Percentiles rank a stretch among this genome's conserved stretches.
These are phyloP conservation scores for Drosophila sulfurigaster DNA, from an alignment of 1,140 invertebrate species.

Conservation along the genomic window DNA sequence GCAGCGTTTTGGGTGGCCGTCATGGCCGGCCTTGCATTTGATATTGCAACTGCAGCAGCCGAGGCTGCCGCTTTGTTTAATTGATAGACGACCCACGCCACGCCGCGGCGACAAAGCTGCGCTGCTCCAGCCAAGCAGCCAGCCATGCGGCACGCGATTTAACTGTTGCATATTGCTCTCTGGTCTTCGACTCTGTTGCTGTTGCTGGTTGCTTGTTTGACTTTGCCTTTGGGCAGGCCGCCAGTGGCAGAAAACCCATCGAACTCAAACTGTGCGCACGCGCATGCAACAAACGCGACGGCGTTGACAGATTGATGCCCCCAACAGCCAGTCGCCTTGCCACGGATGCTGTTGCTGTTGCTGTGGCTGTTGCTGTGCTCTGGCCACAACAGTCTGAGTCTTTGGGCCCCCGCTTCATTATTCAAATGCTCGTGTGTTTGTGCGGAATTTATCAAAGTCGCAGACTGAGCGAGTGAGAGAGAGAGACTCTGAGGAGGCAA, in stretches of 20 bases:
- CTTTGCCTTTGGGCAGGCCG: constrained; percentile 56
- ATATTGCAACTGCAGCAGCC: constrained; percentile 44
- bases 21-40: constrained; percentile 78
- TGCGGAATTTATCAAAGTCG: constrained; percentile 82
- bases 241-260: constrained; percentile 78
- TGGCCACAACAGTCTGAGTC: constrained; percentile 17
- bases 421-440: constrained; percentile 80
- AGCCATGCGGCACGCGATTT: constrained; percentile 46
- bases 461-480: not conserved
- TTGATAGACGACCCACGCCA: constrained; percentile 80
- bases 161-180: constrained; percentile 55
- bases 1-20: constrained; percentile 77
- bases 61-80: constrained; percentile 73
- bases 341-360: constrained; percentile 15
- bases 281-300: constrained; percentile 78
- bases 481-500: constrained; percentile 14
- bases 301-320: constrained; percentile 82
- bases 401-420: constrained; percentile 73
- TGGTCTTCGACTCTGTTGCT: constrained; percentile 38
- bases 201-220: constrained; percentile 26
- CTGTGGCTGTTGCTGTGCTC: too few relatives aligned
- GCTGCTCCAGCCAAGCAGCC: not conserved
- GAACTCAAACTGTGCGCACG: constrained; percentile 81
- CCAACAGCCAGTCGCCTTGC: constrained; percentile 54
- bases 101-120: constrained; percentile 43